Evolutionary conservation across 2,888 invertebrate species (phyloP), one percentile per base, ranked within the genome.

Genomic region (Busseola fusca): DNA sequence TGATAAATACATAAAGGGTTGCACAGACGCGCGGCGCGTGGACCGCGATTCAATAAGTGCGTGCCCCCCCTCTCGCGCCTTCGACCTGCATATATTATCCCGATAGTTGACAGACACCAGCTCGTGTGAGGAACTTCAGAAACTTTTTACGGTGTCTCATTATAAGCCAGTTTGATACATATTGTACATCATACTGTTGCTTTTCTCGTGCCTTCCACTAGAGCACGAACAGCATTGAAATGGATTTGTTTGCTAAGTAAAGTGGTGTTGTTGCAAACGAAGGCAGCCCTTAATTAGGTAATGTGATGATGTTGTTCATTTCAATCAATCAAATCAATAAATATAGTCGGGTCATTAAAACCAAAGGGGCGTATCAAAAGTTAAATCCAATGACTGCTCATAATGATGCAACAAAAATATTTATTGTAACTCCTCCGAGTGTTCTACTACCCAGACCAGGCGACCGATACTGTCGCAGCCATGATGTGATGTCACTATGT

Each of bases 1-100:
- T 73, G 65, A 73, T 73, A 74, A 64, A 52, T 65, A 65, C 37
- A 16, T 59, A 45, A 30, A 52, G 37, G 65, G 42, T 45, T n/a
- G 34, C 50, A 71, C 40, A 56, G 30, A 25, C n/a, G 57, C 9
- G 27, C n/a, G 56, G 40, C 66, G 68, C 25, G 45, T 37, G 27
- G 27, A 30, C 30, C 42, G 50, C 57, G 42, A 45, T 37, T 59
- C 52, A 74, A 74, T 74, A 73, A 59, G 65, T 65, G 58, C 42
- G 64, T 74, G 65, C 65, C 40, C 37, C 56, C 16, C 5, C 18
- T 5, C 10, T 50, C n/a, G 10, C 25, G 1, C 45, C 27, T 9
- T 3, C 14, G 7, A 0, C 25, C 58, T 34, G 50, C 72, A 72
- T 70, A 58, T 59, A 72, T 71, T 70, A 58, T 25, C 30, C 52